phyloP scores from a whole-genome alignment of 2,888 invertebrate species.

The Eupithecia inturbata region DNA sequence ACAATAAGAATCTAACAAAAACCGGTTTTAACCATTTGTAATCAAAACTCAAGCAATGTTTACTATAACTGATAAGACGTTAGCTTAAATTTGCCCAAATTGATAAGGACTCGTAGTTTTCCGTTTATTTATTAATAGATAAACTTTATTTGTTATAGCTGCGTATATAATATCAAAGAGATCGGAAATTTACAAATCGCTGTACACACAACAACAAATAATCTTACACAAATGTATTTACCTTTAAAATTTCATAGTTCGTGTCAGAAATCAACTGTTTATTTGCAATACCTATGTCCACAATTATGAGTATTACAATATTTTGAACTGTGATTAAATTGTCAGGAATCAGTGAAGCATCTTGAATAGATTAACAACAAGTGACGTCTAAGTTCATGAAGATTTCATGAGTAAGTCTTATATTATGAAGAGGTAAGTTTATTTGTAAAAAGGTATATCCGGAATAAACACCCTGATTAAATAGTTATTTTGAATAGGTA shows the following conservation, averaged over 20 bases:
- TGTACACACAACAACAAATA: neutral
- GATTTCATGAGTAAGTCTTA: neutral
- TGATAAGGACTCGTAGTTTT: constrained; percentile 14
- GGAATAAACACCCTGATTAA: neutral
- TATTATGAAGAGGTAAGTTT: neutral
- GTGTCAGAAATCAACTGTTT: neutral
- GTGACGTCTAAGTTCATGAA: neutral
- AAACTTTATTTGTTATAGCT: neutral
- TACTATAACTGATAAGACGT: neutral
- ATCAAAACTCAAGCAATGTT: neutral
- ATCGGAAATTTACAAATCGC: neutral
- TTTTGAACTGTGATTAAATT: neutral
- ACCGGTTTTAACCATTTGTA: neutral
- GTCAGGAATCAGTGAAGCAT: neutral
- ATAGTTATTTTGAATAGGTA: no score
- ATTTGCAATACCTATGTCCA: neutral
- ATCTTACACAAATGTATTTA: neutral
- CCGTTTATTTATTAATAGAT: constrained; percentile 9
- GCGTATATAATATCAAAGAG: neutral
- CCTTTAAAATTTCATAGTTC: neutral
- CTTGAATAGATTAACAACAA: neutral
- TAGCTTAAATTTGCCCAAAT: neutral
- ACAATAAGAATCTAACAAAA: neutral
- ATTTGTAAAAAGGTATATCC: neutral
- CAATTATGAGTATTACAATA: neutral